Evolutionary conservation across 2,888 invertebrate species (phyloP).

Genomic region (Eupsilia transversa): DNA sequence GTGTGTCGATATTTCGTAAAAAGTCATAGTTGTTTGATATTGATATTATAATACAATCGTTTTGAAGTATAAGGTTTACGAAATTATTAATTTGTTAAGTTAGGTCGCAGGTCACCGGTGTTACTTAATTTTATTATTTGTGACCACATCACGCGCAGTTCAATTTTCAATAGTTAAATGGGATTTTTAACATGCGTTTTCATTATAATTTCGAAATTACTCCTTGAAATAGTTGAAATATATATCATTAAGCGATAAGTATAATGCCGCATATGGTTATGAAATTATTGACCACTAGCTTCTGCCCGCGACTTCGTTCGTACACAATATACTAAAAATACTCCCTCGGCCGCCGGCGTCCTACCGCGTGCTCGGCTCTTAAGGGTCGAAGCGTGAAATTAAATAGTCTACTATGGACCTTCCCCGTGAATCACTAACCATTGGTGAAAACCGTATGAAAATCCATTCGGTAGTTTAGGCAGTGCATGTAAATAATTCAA

Average conservation of each 20-base stretch:
- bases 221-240: background rate
- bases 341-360: no score
- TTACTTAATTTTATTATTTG: slow-evolving; percentile 51
- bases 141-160: slow-evolving; percentile 39
- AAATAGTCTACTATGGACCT: no score
- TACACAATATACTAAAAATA: no score
- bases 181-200: slow-evolving; percentile 23
- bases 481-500: no score
- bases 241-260: background rate
- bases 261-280: no score
- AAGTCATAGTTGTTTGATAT: slow-evolving; percentile 34
- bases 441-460: no score
- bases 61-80: slow-evolving; percentile 32
- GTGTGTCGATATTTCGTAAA: slow-evolving; percentile 52
- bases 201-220: slow-evolving; percentile 28
- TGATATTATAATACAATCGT: slow-evolving; percentile 39
- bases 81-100: slow-evolving; percentile 36
- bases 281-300: no score
- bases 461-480: no score
- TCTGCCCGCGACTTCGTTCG: no score
- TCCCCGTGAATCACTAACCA: no score
- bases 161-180: slow-evolving; percentile 29
- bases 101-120: slow-evolving; percentile 52
- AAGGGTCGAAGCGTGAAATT: no score
- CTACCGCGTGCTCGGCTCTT: no score